These are phyloP conservation scores for Phyllotreta cruciferae DNA, from an alignment of 2,888 invertebrate species.

Conservation along the genomic window DNA sequence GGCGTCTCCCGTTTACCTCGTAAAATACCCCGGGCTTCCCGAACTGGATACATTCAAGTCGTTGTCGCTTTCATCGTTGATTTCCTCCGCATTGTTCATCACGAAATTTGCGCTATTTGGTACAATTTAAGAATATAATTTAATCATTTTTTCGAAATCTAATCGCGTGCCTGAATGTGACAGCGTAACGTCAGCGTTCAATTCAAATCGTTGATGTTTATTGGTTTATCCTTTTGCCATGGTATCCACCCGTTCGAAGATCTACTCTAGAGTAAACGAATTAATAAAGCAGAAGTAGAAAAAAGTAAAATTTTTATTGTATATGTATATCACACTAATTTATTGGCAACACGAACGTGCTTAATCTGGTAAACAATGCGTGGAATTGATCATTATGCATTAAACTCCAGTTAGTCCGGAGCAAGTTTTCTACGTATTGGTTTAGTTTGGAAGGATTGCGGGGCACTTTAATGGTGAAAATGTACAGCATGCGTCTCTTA, in stretches of 20 bases:
- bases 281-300: too few species aligned
- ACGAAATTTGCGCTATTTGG: not conserved
- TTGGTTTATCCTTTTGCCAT: not conserved
- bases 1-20: not conserved
- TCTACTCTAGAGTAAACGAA: too few species aligned
- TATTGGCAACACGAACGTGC: conserved; percentile 47
- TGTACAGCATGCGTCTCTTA: conserved; percentile 57
- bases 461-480: conserved; percentile 57
- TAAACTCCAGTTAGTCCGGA: conserved; percentile 55
- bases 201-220: not conserved
- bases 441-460: conserved; percentile 38
- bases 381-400: conserved; percentile 58
- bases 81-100: conserved; percentile 45
- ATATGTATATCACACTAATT: not conserved
- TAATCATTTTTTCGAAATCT: too few species aligned
- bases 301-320: too few species aligned
- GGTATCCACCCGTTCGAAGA: too few species aligned
- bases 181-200: conserved; percentile 29
- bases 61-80: conserved; percentile 46
- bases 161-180: conserved; percentile 36
- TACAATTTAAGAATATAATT: not conserved
- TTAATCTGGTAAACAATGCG: conserved; percentile 62
- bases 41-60: conserved; percentile 17
- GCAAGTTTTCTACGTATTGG: conserved; percentile 53
- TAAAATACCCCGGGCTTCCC: not conserved